phyloP scores from a whole-genome alignment of 2,113 vertebrate species.

The Tragelaphus buxtoni region DNA sequence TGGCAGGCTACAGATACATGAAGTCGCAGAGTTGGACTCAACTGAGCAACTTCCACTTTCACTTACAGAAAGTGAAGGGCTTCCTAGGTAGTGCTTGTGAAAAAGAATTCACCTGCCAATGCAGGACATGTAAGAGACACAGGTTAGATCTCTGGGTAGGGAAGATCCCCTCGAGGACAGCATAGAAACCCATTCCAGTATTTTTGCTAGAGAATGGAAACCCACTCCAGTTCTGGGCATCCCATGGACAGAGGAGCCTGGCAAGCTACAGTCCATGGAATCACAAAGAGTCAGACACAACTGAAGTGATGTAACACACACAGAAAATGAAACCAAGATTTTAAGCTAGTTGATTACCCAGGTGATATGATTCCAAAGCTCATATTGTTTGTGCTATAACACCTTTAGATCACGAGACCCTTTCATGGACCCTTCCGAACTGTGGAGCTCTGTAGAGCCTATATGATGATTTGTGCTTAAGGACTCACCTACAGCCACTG shows the following conservation, averaged over 20 bases:
- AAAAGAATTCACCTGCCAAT: not conserved
- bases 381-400: not conserved
- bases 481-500: not conserved
- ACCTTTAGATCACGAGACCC: not conserved
- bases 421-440: not conserved
- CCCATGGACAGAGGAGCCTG: not conserved
- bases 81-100: not conserved
- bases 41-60: not conserved
- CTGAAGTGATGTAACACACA: not conserved
- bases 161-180: not conserved
- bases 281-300: not conserved
- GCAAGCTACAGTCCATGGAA: not conserved
- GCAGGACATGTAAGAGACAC: not conserved
- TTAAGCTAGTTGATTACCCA: not conserved
- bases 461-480: not conserved
- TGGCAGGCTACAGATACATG: not conserved
- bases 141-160: not conserved
- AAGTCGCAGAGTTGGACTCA: not conserved
- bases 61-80: not conserved
- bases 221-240: not conserved
- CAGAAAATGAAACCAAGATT: not conserved
- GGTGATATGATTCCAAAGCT: not conserved
- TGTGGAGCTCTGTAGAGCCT: not conserved
- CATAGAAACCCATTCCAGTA: not conserved
- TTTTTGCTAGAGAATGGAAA: not conserved